Percentiles rank a stretch among this genome's conserved stretches.
phyloP scores from a whole-genome alignment of 2,797 vertebrate genomes.

The Mus caroli region DNA sequence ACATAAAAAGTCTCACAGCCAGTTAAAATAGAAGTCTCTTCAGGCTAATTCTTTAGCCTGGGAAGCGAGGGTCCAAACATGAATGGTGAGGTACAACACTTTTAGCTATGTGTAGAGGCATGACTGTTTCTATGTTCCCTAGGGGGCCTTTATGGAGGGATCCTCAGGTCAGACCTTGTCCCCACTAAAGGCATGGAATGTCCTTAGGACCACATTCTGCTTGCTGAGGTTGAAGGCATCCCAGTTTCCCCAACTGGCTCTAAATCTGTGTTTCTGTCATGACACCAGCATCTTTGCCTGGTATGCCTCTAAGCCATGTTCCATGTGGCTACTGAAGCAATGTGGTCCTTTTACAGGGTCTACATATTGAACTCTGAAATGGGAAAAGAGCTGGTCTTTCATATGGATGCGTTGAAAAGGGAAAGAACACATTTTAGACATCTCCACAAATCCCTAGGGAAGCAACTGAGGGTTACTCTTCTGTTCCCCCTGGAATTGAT shows the following conservation, averaged over 20 bases:
- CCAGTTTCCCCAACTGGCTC: neutral
- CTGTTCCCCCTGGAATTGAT: neutral
- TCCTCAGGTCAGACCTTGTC: neutral
- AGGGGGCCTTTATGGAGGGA: neutral
- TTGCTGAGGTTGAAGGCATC: neutral
- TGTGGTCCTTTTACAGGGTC: constrained; percentile 17
- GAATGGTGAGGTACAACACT: neutral
- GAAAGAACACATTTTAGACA: constrained; percentile 51
- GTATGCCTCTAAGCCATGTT: neutral
- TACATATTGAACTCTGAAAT: constrained; percentile 43
- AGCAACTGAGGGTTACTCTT: neutral
- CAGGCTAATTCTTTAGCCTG: neutral
- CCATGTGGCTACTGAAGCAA: constrained; percentile 29
- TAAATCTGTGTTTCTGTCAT: neutral
- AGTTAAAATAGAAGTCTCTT: constrained; percentile 49
- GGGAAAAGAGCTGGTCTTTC: constrained; percentile 28
- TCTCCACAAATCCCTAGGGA: constrained; percentile 8
- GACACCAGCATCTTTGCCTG: neutral
- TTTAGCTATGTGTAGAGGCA: neutral
- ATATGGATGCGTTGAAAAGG: constrained; percentile 39
- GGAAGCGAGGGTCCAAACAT: constrained; percentile 37
- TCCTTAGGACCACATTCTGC: neutral
- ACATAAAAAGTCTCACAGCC: neutral
- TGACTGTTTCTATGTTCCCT: neutral
- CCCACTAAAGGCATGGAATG: neutral